phyloP scores from a whole-genome alignment of 2,797 vertebrate genomes.

The Gymnocypris eckloni region DNA sequence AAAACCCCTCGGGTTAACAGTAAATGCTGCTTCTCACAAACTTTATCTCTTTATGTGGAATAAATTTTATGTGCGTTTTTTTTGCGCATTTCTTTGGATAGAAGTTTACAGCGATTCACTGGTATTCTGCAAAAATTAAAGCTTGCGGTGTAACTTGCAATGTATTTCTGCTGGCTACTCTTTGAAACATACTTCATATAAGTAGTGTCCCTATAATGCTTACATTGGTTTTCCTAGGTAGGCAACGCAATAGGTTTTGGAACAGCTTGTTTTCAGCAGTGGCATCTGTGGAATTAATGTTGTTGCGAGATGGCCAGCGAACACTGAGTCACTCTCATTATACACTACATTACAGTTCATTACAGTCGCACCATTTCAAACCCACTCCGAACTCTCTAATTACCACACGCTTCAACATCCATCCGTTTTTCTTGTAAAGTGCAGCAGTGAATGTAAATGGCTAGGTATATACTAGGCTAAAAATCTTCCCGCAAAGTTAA shows the following conservation, averaged over 20 bases:
- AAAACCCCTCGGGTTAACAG: background rate
- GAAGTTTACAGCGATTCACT: background rate
- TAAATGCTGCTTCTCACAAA: background rate
- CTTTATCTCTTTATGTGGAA: background rate
- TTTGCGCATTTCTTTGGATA: background rate
- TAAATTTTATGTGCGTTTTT: background rate
- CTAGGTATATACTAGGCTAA: background rate
- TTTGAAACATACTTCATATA: background rate
- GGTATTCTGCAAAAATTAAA: background rate
- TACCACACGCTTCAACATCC: constrained; percentile 30
- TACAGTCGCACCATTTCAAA: constrained; percentile 47
- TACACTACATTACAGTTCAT: constrained; percentile 56
- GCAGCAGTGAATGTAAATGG: background rate
- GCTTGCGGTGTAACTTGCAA: background rate
- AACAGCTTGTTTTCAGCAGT: constrained; percentile 36
- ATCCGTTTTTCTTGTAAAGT: constrained; percentile 15
- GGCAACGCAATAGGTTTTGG: background rate
- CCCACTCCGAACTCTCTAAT: constrained; percentile 56
- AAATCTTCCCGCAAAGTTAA: constrained; percentile 27
- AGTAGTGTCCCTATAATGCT: background rate
- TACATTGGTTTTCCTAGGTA: background rate
- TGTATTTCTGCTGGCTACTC: background rate
- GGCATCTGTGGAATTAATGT: constrained; percentile 43
- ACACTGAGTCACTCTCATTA: constrained; percentile 51
- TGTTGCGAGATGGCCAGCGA: constrained; percentile 21